These are phyloP conservation scores for Donacobius atricapilla DNA, from an alignment of 2,113 vertebrate genomes.

Conservation along the genomic window DNA sequence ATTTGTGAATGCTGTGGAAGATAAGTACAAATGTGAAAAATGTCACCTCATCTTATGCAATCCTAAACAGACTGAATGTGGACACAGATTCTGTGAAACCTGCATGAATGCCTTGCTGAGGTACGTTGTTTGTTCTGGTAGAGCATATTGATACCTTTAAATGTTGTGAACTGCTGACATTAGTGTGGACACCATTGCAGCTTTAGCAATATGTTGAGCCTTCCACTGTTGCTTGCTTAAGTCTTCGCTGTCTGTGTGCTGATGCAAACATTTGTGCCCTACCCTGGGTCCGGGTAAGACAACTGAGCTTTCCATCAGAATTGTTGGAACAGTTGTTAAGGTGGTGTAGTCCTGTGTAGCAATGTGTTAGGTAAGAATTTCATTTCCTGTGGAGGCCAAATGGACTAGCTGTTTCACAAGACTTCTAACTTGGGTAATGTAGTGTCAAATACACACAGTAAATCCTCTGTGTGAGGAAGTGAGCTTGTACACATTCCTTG, in stretches of 20 bases:
- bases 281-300: neutral
- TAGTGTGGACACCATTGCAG: rapidly evolving
- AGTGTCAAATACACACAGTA: neutral
- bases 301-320: neutral
- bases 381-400: neutral
- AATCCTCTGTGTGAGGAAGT: neutral
- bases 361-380: neutral
- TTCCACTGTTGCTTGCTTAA: neutral
- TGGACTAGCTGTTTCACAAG: neutral
- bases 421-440: neutral
- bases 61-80: conserved; percentile 93
- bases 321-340: neutral
- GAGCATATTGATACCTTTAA: neutral
- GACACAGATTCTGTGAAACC: conserved; percentile 94
- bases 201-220: neutral
- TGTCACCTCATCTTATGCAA: conserved; percentile 91
- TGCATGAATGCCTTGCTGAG: conserved; percentile 84
- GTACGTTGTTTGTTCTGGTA: conserved; percentile 32
- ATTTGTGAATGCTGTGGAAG: conserved; percentile 87
- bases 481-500: neutral
- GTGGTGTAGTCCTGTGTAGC: neutral
- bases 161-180: neutral
- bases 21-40: conserved; percentile 94
- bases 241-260: neutral
- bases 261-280: neutral